phyloP scores from a whole-genome alignment of 2,888 invertebrate genomes.

The Diloba caeruleocephala region DNA sequence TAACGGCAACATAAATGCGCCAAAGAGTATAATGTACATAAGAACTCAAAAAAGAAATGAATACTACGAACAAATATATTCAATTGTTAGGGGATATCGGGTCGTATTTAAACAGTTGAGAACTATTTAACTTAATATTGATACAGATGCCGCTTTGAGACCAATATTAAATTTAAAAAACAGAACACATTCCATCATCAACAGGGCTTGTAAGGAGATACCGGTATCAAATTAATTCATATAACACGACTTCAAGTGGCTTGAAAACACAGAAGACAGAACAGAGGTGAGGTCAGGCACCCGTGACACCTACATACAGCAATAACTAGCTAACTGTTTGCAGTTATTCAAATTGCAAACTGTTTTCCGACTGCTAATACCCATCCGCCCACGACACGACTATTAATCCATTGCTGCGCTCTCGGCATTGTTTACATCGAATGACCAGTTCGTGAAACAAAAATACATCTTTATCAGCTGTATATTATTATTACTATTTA shows the following conservation, averaged over 20 bases:
- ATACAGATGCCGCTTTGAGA: slow-evolving; percentile 6
- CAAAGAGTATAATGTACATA: background rate
- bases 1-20: slow-evolving; percentile 9
- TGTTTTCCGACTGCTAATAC: slow-evolving; percentile 39
- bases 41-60: slow-evolving; percentile 10
- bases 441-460: slow-evolving; percentile 16
- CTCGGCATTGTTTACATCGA: slow-evolving; percentile 18
- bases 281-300: slow-evolving; percentile 38
- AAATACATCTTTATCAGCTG: slow-evolving; percentile 32
- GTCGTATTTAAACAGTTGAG: slow-evolving; percentile 31
- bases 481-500: slow-evolving; percentile 25
- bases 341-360: slow-evolving; percentile 47
- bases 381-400: slow-evolving; percentile 35
- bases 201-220: background rate
- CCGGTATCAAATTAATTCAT: background rate
- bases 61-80: background rate
- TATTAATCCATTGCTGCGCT: slow-evolving; percentile 15
- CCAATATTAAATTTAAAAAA: background rate
- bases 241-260: slow-evolving; percentile 18
- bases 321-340: slow-evolving; percentile 47
- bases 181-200: slow-evolving; percentile 11
- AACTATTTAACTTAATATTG: slow-evolving; percentile 9
- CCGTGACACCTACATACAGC: slow-evolving; percentile 32
- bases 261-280: slow-evolving; percentile 32
- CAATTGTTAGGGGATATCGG: slow-evolving; percentile 6